Evolutionary conservation across 1,140 invertebrate genomes (phyloP), one percentile per base, ranked within the genome.

Genomic region (Pomacea maculata): DNA sequence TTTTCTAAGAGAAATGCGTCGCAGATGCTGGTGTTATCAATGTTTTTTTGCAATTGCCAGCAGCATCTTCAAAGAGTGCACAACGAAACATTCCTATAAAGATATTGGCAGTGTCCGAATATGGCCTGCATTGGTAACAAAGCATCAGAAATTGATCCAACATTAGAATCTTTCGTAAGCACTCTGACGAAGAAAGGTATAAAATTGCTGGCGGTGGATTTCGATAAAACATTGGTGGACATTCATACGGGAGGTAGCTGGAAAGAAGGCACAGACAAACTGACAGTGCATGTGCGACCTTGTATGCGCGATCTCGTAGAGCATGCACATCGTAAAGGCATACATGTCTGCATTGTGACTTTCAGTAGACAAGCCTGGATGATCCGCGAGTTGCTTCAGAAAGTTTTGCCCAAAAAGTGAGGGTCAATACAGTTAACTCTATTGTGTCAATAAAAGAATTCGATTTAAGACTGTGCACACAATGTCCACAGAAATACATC

Each of bases 231-330:
- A 12, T 79, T 91, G 55, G 86, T 91, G 63, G 86, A 84, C 25
- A 86, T 90, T 68, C 90, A 91, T 75, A 90, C 90, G 25, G 87
- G 87, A n/a, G 90, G 90, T 14, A 80, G 84, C 57, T 91, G 90
- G 90, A 86, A 86, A 73, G 87, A 88, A 25, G 83, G 85, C 65
- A 81, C 85, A 5, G 87, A 89, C 54, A 88, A 87, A 70, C 82
- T 91, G 57, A 84, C 81, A 11, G 72, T 84, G 34, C 85, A 89
- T 75, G 86, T 91, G 25, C 85, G 90, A 29, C 89, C 89, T 2
- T 90, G 89, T 81, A 88, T 91, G 83, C 83, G 83, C 74, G 86
- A 89, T 71, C 81, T 91, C 45, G 79, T 91, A 17, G 84, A 87
- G 68, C 82, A 79, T 19, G 85, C 88, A 17, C 80, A 89, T n/a